Evolutionary conservation across 2,797 vertebrate genomes (phyloP).

Genomic region (Sciurus carolinensis): DNA sequence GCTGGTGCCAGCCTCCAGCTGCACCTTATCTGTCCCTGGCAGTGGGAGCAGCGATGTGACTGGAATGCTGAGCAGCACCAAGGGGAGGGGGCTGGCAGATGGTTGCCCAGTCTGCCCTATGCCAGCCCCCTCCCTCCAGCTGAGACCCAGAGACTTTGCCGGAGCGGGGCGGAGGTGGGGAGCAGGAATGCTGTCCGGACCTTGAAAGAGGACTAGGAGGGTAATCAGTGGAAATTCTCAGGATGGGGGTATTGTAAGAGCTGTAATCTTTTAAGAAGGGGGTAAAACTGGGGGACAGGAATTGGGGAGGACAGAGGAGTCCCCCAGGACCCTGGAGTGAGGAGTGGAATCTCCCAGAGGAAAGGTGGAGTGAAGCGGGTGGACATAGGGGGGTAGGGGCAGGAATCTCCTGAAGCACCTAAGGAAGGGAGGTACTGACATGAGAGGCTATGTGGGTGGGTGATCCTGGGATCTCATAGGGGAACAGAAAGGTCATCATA

Average conservation of each 20-base stretch:
- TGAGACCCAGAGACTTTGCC: slow-evolving; percentile 67
- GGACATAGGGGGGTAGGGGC: not conserved
- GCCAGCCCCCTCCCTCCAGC: slow-evolving; percentile 54
- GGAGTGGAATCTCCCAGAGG: not conserved
- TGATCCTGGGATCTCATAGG: not conserved
- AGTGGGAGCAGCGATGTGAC: slow-evolving; percentile 80
- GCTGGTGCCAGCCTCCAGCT: slow-evolving; percentile 83
- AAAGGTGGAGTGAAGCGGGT: not conserved
- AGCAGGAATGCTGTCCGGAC: slow-evolving; percentile 62
- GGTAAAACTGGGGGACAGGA: not conserved
- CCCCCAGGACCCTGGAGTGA: not conserved
- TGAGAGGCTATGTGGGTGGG: not conserved
- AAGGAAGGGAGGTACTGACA: not conserved
- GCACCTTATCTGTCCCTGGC: slow-evolving; percentile 83
- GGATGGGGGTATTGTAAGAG: not conserved
- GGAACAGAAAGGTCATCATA: not conserved
- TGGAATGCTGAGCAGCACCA: slow-evolving; percentile 80
- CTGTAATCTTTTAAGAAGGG: not conserved
- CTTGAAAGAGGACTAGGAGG: slow-evolving; percentile 27
- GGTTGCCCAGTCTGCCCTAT: slow-evolving; percentile 46
- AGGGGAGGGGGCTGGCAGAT: slow-evolving; percentile 79
- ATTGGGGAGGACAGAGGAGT: not conserved
- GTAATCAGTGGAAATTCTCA: not conserved
- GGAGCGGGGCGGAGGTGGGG: not conserved
- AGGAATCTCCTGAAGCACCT: not conserved